Conservation (phyloP, 2,113 vertebrate genomes). For the Octodon degus region DNA sequence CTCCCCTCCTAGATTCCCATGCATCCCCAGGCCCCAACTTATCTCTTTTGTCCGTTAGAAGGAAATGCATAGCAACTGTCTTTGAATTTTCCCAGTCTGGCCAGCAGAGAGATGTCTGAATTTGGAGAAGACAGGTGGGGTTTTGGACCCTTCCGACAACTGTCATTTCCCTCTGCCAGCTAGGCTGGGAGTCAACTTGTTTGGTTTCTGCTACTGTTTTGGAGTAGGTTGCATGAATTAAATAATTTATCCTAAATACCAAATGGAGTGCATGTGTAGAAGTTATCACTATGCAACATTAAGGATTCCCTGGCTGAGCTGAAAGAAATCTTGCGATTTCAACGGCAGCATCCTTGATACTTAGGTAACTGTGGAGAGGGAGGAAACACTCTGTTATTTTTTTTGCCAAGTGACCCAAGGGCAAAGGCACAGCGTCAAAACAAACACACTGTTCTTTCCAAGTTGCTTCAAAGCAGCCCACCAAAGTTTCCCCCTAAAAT, state of each 20-base stretch:
- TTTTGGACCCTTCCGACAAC: constrained; percentile 21
- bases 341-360: background rate
- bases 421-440: background rate
- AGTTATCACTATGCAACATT: background rate
- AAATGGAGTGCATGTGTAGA: background rate
- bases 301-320: background rate
- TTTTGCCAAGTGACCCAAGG: background rate
- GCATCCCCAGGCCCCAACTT: background rate
- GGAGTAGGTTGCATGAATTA: constrained; percentile 19
- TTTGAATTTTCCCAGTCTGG: background rate
- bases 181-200: background rate
- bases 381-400: background rate
- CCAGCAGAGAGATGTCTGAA: background rate
- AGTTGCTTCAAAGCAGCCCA: constrained; percentile 33
- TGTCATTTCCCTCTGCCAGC: constrained; percentile 41
- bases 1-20: background rate
- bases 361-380: background rate
- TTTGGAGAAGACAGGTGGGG: constrained; percentile 38
- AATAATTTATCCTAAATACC: constrained; percentile 9
- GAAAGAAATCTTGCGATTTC: background rate
- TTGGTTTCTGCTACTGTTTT: constrained; percentile 31
- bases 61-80: background rate
- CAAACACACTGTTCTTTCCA: background rate
- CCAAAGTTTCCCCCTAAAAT: constrained; percentile 54
- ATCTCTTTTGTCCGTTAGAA: background rate